These are phyloP conservation scores for Podarcis raffonei DNA, from an alignment of 2,113 vertebrate genomes.

Conservation along the genomic window DNA sequence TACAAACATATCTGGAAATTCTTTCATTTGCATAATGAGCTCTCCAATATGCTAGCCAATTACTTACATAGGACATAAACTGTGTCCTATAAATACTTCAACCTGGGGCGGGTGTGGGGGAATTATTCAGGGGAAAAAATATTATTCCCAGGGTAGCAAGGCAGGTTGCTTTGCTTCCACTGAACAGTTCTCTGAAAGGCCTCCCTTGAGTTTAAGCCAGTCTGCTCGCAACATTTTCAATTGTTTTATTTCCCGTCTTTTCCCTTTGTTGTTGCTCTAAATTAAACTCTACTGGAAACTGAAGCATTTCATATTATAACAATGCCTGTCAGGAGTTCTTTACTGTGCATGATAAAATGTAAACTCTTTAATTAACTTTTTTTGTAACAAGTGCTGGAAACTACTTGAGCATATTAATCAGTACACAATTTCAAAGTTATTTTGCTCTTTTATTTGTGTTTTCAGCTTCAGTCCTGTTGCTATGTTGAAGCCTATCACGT, in stretches of 20 bases:
- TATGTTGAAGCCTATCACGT: constrained; percentile 44
- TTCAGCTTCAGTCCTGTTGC: constrained; percentile 27
- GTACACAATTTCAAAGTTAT: constrained; percentile 35
- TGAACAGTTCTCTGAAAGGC: constrained; percentile 33
- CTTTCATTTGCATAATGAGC: constrained; percentile 41
- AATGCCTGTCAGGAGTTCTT: constrained; percentile 63
- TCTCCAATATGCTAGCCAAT: background rate
- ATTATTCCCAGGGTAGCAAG: constrained; percentile 39
- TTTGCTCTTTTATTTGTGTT: constrained; percentile 26
- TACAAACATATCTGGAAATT: constrained; percentile 28
- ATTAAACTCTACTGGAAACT: constrained; percentile 58
- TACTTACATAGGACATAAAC: constrained; percentile 1
- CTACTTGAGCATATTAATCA: constrained; percentile 55
- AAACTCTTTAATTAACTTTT: constrained; percentile 66
- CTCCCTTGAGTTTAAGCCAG: constrained; percentile 41
- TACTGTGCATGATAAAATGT: constrained; percentile 55
- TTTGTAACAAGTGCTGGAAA: constrained; percentile 58
- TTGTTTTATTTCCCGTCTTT: constrained; percentile 51
- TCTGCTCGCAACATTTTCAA: constrained; percentile 38
- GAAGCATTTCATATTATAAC: constrained; percentile 49
- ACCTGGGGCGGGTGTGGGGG: constrained; percentile 29
- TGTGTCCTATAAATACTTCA: constrained; percentile 45
- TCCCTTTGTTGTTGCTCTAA: constrained; percentile 58
- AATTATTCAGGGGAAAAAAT: constrained; percentile 41
- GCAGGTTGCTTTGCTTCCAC: constrained; percentile 45